Base-by-base conservation (phyloP, 1,140 invertebrate species). In the Drosophila lowei region DNA sequence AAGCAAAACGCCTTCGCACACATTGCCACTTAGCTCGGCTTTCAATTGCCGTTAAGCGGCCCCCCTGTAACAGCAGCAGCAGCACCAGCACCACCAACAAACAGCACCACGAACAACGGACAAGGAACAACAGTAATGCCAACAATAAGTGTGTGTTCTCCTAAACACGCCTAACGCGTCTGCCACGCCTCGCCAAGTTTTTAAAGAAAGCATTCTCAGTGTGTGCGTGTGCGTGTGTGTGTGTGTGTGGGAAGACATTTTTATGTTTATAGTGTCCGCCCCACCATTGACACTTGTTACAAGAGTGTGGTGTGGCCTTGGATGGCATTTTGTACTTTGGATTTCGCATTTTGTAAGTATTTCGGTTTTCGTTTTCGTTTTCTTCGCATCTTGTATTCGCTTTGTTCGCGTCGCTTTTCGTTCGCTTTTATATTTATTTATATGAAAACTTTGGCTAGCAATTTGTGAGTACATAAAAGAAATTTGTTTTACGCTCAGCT, bases 381-480 rank as follows among this genome's bases (percentile, higher is more conserved):
- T 34, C 30, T 79, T 60, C 43, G 61, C 30, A 54, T 64, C 77
- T 59, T 76, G 63, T 62, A 60, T 65, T 79, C 65, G 67, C 66
- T 72, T 54, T 80, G 80, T 71, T 68, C 80, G 62, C 59, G 4
- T 64, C 49, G 60, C 61, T 21, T 52, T 61, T 72, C 47, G 66
- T 61, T 64, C 77, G 78, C 58, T 70, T 80, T 85, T 80, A 81
- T 88, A 88, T 88, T 86, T 83, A 88, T 86, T 86, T 88, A 86
- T 86, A 86, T 88, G 78, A 78, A 86, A 86, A 86, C 66, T 86
- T 86, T 86, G 71, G 66, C 74, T 72, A 70, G 81, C 81, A 86
- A 86, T 86, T 86, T 86, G 84, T 75, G 65, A 86, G 78, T 86
- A 86, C 81, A 86, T 86, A 86, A 86, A 86, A 79, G 83, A 86